Evolutionary conservation across 2,113 vertebrate species (phyloP), one percentile per base, ranked within the genome.

Genomic region (Copsychus sechellarum): DNA sequence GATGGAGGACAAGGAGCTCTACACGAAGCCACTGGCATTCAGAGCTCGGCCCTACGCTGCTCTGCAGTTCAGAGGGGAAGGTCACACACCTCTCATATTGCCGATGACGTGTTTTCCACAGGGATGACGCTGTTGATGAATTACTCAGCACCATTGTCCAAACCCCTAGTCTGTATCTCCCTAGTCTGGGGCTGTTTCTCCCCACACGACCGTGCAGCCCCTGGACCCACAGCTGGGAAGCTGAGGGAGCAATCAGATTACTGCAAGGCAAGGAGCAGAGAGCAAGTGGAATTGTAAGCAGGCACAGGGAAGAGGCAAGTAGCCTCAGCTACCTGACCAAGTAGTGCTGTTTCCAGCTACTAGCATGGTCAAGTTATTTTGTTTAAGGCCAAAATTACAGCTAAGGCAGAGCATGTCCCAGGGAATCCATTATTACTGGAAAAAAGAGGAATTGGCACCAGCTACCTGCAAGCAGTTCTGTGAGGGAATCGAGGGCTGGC

Each of bases 301-400:
- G 65, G n/a, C 29, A 73, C 38, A 38, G 58, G 43, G 58, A 83
- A 56, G 26, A 83, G 7, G 70, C 24, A 47, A 24, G 23, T 13
- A 48, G 22, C 47, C 23, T 48, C 47, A 48, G 47, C 47, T 48
- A 80, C 5, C 13, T 42, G 76, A 96, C 91, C 72, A 93, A 87
- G 69, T 5, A 45, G 62, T 95, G 93, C 40, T 93, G 56, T 97
- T 95, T 88, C 79, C 92, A 95, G 72, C 71, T 60, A 69, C 74
- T 47, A 84, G 57, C 72, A 79, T 16, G 2, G 69, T 81, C 76
- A 66, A 29, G 48, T 89, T 86, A 66, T 87, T 85, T 50, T 72
- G 62, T 88, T 93, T 57, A 74, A 50, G 92, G 88, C 62, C 92
- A 81, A 82, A 93, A 79, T 88, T 90, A 92, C 50, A 80, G 72